Evolutionary conservation across 2,888 invertebrate species (phyloP).

Genomic region (Margaritifera margaritifera): DNA sequence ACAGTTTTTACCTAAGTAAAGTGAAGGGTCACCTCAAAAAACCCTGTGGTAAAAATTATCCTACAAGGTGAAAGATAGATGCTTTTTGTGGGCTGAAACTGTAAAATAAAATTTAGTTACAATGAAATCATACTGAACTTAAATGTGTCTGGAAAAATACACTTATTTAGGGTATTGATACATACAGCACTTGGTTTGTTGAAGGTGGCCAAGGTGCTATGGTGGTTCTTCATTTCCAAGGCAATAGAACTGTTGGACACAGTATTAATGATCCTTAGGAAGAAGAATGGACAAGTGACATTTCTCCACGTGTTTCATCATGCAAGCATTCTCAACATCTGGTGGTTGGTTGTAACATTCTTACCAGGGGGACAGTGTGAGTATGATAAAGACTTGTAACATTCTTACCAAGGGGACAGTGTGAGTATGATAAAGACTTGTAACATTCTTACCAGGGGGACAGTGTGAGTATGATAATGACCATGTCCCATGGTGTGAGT

Average conservation of each 20-base stretch:
- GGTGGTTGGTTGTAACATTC: conserved; percentile 89
- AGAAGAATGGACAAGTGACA: conserved; percentile 91
- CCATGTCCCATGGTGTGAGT: too few relatives aligned
- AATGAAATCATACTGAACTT: too few relatives aligned
- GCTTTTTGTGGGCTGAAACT: too few relatives aligned
- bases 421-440: too few relatives aligned
- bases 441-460: conserved; percentile 71
- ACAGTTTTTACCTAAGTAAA: too few relatives aligned
- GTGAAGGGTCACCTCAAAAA: too few relatives aligned
- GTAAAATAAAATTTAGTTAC: too few relatives aligned
- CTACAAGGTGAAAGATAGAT: too few relatives aligned
- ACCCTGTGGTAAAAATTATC: too few relatives aligned
- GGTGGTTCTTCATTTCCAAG: conserved; percentile 73
- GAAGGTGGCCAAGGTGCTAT: conserved; percentile 68
- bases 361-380: conserved; percentile 81
- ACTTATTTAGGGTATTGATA: neutral
- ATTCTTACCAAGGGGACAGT: too few relatives aligned
- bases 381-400: conserved; percentile 58
- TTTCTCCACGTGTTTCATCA: conserved; percentile 96
- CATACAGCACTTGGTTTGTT: conserved; percentile 10
- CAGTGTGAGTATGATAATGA: too few relatives aligned
- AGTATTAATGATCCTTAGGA: conserved; percentile 89
- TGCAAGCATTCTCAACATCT: conserved; percentile 92
- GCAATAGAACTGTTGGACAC: conserved; percentile 72
- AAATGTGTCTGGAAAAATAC: neutral